Percentiles rank a stretch among this genome's conserved stretches.
These are phyloP conservation scores for Hexactinellida sp. DNA, from an alignment of 37 sponge, comb jelly and placozoan species.

Conservation along the genomic window DNA sequence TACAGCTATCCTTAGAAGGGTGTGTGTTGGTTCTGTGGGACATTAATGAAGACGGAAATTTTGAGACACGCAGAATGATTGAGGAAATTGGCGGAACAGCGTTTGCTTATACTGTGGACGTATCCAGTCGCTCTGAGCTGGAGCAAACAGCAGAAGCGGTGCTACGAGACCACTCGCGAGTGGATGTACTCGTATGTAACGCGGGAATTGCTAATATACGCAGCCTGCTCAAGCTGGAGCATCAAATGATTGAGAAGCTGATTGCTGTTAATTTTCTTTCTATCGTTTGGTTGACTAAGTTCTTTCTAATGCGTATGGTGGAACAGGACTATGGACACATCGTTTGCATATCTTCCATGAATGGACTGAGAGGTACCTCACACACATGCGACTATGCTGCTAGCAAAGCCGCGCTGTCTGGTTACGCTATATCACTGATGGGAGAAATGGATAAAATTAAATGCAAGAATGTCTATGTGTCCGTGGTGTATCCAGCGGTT, in stretches of 20 bases:
- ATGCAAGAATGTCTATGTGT: neutral
- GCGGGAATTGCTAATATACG: neutral
- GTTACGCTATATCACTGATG: neutral
- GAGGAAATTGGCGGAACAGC: neutral
- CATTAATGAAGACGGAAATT: neutral
- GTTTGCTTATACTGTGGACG: neutral
- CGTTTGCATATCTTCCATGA: neutral
- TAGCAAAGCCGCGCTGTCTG: neutral
- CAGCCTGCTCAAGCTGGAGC: neutral
- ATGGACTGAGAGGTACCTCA: neutral
- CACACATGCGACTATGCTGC: neutral
- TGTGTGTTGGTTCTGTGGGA: neutral
- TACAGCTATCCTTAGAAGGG: neutral
- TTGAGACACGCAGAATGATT: neutral
- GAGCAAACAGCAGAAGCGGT: neutral
- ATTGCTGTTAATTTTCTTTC: neutral
- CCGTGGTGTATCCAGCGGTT: neutral
- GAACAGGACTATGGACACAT: neutral
- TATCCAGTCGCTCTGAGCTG: neutral
- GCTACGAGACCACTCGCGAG: neutral
- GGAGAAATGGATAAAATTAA: neutral
- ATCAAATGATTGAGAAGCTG: neutral
- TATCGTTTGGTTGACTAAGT: neutral
- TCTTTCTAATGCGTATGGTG: neutral
- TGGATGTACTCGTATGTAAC: neutral